Evolutionary conservation across 2,113 vertebrate genomes (phyloP), one percentile per base, ranked within the genome.

Genomic region (Chinchilla lanigera): DNA sequence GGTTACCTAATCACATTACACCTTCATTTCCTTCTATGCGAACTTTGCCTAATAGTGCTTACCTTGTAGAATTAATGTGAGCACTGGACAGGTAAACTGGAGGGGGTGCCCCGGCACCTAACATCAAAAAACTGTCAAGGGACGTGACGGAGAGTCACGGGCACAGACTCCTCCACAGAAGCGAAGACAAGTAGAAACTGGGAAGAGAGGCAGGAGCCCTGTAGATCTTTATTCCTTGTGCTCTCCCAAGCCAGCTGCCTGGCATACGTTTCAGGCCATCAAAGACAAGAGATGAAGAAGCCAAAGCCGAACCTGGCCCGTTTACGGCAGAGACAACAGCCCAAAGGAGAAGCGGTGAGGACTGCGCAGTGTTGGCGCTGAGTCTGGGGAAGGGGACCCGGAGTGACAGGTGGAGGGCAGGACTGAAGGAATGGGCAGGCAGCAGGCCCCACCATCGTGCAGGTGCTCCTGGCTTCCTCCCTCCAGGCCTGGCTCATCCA

Each of bases 331-430:
- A 6, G 50, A 56, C 3, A 22, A 63, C 22, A 44, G 60, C 33
- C 87, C 73, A 19, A 20, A 19, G 41, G 61, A 30, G 22, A 28
- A 67, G 50, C 69, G 67, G 54, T 0, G 9, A 41, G 28, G 78
- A 54, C 1, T 0, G 1, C 13, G 1, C 6, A 28, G 13, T 0
- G 41, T 47, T 5, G 1, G 41, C 8, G 4, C 38, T 26, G 11
- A 44, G 28, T 11, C 26, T 41, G 19, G 63, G 47, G 12, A 38
- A 33, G 56, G 47, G n/a, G 47, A 56, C 47, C 26, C 7, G 52
- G 60, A 44, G 50, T 26, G 41, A 14, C 26, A 54, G 35, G 12
- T 16, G 12, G 87, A 16, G 60, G 7, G 17, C 12, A 24, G 38
- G 38, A 14, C 80, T 1, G n/a, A 75, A 75, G 38, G 50, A 11